Conservation (phyloP, 2,113 vertebrate species). For the Chaetops frenatus region DNA sequence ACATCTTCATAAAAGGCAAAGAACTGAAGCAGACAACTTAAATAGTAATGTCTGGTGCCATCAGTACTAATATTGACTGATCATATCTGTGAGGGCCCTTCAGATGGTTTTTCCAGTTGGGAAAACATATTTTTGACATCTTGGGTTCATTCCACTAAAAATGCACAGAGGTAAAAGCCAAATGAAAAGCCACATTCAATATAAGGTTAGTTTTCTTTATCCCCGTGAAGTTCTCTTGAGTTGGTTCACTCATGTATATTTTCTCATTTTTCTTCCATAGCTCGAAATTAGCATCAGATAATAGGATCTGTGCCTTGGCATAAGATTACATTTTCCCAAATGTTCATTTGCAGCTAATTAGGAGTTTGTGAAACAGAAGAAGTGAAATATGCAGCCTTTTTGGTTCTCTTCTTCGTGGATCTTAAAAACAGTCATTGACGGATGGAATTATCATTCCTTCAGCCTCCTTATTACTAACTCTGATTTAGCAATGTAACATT, state of each 20-base stretch:
- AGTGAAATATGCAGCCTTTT: background rate
- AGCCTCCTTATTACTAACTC: conserved; percentile 26
- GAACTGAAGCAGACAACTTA: background rate
- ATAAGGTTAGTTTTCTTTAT: background rate
- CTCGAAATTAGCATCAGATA: conserved; percentile 37
- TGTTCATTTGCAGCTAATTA: conserved; percentile 35
- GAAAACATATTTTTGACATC: background rate
- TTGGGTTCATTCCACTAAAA: conserved; percentile 13
- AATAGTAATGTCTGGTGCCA: background rate
- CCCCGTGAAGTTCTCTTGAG: background rate
- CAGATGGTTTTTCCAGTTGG: background rate
- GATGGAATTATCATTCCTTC: conserved; percentile 37
- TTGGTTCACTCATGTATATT: background rate
- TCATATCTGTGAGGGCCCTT: background rate
- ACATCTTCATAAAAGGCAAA: background rate
- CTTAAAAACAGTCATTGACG: conserved; percentile 17
- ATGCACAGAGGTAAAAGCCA: background rate
- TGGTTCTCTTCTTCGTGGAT: background rate
- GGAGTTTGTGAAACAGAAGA: conserved; percentile 16
- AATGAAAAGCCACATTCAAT: background rate
- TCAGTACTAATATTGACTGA: background rate
- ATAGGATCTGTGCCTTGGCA: conserved; percentile 13
- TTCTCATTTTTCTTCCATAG: background rate
- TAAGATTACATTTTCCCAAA: conserved; percentile 36
- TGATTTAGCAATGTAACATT: conserved; percentile 3